Evolutionary conservation across 2,797 vertebrate genomes (phyloP).

Genomic region (Emydoidea blandingii): DNA sequence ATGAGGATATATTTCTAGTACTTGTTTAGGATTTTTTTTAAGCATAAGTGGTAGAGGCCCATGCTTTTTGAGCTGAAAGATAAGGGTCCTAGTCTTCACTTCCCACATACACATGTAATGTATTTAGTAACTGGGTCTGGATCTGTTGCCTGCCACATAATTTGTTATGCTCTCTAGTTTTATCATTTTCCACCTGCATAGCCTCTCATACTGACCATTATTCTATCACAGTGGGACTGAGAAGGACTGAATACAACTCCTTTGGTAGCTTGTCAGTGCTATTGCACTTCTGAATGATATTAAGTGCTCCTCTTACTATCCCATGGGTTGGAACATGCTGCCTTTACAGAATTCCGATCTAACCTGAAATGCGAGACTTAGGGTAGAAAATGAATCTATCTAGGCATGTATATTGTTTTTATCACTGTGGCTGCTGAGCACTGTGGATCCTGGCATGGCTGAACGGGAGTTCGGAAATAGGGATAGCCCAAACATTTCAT

Average conservation of each 20-base stretch:
- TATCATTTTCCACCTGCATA: background rate
- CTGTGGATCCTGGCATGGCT: background rate
- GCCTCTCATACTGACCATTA: background rate
- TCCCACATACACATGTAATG: background rate
- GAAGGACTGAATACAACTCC: background rate
- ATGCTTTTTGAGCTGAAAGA: background rate
- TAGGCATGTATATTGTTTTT: background rate
- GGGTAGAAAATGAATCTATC: background rate
- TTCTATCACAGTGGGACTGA: background rate
- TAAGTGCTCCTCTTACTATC: background rate
- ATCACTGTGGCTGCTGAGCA: background rate
- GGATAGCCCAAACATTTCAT: background rate
- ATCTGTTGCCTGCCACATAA: background rate
- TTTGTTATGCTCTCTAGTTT: background rate
- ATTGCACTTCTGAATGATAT: fast-evolving
- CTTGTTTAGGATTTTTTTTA: background rate
- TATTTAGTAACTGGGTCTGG: background rate
- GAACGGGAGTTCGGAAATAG: background rate
- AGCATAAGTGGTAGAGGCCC: background rate
- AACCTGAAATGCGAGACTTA: background rate
- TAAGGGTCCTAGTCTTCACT: background rate
- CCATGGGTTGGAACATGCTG: background rate
- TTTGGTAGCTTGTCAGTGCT: background rate
- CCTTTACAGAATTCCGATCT: background rate
- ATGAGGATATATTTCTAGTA: background rate